Evolutionary conservation across 2,888 invertebrate species (phyloP), one percentile per base, ranked within the genome.

Genomic region (Clanis bilineata): DNA sequence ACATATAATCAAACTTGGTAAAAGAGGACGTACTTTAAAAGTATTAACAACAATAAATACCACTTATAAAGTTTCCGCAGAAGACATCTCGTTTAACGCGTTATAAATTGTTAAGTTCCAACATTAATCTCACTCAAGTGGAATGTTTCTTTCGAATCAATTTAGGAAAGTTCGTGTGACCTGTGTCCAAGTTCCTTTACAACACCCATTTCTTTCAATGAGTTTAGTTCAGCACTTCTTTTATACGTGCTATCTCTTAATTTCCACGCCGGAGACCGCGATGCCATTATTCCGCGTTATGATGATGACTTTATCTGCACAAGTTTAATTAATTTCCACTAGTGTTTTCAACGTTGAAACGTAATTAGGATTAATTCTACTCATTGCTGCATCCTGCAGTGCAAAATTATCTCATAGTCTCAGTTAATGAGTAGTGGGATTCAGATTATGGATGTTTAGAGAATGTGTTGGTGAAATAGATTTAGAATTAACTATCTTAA

Each of bases 231-330:
- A 78, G 79, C 79, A 88, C 79, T 82, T 74, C 76, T 82, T 80
- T 82, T 80, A 77, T 80, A 84, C 77, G 76, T 71, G 70, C 80
- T 88, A 85, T 89, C 87, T 84, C 72, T 75, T 84, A 79, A 83
- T 86, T 83, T 80, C 79, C 77, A 76, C 75, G 71, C 72, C 69
- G 74, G 70, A 71, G 78, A 76, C 80, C 77, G 79, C 77, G 79
- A 76, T 77, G 74, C 83, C 87, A 87, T 90, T 88, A 88, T 80
- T 89, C 81, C 80, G 73, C 74, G 85, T 89, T 90, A 88, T 88
- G 36, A 41, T 39, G n/a, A 39, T 18, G 18, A 41, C 41, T 41
- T 41, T 18, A 18, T 41, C 41, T 41, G 6, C 2, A 4, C 22
- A 55, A 12, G 23, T 15, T 56, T 4, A 41, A 18, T 12, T 55